phyloP scores from a whole-genome alignment of 2,888 invertebrate species.

The Coelopa pilipes region DNA sequence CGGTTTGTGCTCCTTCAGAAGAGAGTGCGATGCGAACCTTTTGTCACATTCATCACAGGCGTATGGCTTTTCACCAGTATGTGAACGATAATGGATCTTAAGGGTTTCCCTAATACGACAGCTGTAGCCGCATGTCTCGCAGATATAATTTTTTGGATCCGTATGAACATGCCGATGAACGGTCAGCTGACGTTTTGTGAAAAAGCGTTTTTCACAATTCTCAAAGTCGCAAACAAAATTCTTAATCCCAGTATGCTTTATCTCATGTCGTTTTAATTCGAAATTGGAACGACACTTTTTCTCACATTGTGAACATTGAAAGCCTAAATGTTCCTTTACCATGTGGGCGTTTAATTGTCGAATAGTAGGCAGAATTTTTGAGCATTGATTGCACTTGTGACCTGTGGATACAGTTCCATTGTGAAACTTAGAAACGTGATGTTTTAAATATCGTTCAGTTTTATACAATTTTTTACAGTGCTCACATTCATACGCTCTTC shows the following conservation, averaged over 20 bases:
- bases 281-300: conserved; percentile 54
- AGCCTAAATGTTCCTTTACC: conserved; percentile 47
- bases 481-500: conserved; percentile 33
- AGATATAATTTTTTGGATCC: conserved; percentile 46
- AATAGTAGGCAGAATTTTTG: conserved; percentile 28
- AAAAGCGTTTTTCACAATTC: conserved; percentile 57
- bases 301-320: conserved; percentile 49
- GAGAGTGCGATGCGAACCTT: conserved; percentile 42
- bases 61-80: conserved; percentile 59
- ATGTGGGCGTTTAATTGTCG: conserved; percentile 36
- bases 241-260: conserved; percentile 52
- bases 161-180: conserved; percentile 49
- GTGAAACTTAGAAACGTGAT: conserved; percentile 47
- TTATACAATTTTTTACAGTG: conserved; percentile 35
- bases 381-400: conserved; percentile 33
- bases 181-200: conserved; percentile 50
- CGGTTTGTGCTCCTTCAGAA: conserved; percentile 30
- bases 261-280: conserved; percentile 55
- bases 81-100: conserved; percentile 55
- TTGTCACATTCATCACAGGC: conserved; percentile 43
- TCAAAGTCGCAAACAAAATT: conserved; percentile 52
- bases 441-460: conserved; percentile 47
- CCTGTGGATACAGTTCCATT: background rate
- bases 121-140: conserved; percentile 44
- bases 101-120: conserved; percentile 53